Base-by-base conservation (phyloP, 2,888 invertebrate genomes). In the Cheilosia pagana region DNA sequence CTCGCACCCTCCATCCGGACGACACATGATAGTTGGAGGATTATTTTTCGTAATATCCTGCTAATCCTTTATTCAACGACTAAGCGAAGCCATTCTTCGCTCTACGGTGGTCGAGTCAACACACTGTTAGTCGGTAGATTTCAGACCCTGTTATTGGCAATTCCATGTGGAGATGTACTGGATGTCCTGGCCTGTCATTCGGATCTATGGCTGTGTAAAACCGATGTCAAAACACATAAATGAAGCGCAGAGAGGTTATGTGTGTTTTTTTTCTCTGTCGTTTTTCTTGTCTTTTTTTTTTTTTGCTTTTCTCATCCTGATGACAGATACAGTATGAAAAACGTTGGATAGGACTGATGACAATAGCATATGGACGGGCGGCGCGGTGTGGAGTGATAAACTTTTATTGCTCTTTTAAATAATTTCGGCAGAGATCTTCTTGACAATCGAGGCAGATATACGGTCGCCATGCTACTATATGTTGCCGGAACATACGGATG, bases 11-110 rank as follows among this genome's bases (percentile, higher is more conserved):
- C 60, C 60, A 12, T 10, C 21, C 41, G 23, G 23, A 19, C 53
- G 43, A 0, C 41, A 10, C 28, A 55, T 60, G 50, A 41, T 70
- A 52, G 23, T 45, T 45, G 50, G 39, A 39, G 70, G 83, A 79
- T 79, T 83, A 79, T 83, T 83, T 83, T 79, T 70, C 68, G 60
- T 59, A 74, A 83, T 79, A 74, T 79, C 74, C 74, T 83, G 74
- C 74, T 83, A 79, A 83, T 83, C 78, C 74, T 83, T 83, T 83
- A 79, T 75, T 74, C 63, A 83, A 59, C 74, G 79, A 74, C 68
- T 74, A 75, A 78, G 63, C 74, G 83, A 65, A 57, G 63, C 55
- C 72, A 19, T 53, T 65, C 45, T 57, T 50, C 14, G 59, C 50
- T 50, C 7, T 53, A 19, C 25, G 14, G 67, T 63, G 50, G 45